Conservation (phyloP, 2,888 invertebrate genomes). For the Tholera decimalis region DNA sequence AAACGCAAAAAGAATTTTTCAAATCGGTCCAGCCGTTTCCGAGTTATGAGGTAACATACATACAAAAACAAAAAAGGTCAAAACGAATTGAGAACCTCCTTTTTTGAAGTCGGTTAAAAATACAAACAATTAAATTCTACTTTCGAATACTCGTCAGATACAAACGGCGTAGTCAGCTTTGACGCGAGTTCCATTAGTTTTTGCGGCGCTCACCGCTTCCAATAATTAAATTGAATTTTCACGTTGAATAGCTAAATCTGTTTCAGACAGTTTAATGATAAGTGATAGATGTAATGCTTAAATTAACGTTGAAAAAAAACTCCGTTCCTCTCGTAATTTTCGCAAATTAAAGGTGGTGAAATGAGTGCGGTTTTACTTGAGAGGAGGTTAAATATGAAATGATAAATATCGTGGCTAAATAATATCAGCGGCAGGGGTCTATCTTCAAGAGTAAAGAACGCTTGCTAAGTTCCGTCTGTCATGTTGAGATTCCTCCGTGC, state of each 20-base stretch:
- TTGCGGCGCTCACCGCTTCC: slow-evolving; percentile 3
- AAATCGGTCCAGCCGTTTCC: no score
- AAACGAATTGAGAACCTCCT: no score
- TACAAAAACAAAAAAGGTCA: no score
- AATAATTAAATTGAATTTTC: slow-evolving; percentile 22
- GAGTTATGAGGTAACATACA: no score
- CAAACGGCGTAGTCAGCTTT: slow-evolving; percentile 5
- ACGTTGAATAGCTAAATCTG: slow-evolving; percentile 7
- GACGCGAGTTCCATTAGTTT: slow-evolving; percentile 17
- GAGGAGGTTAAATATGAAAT: no score
- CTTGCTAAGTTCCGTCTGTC: no score
- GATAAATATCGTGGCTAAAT: no score
- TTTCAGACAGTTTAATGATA: slow-evolving; percentile 5
- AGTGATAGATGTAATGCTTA: not conserved
- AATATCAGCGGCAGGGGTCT: no score
- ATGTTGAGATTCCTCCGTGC: no score
- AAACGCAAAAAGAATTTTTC: no score
- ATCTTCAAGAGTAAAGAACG: no score
- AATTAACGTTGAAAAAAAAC: not conserved
- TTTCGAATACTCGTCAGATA: slow-evolving; percentile 14
- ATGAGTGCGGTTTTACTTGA: not conserved
- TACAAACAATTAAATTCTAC: slow-evolving; percentile 11
- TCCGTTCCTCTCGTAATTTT: not conserved
- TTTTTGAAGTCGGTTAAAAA: no score
- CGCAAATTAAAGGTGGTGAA: not conserved